Conservation (phyloP, 2,888 invertebrate genomes). For the Julus scanicus region DNA sequence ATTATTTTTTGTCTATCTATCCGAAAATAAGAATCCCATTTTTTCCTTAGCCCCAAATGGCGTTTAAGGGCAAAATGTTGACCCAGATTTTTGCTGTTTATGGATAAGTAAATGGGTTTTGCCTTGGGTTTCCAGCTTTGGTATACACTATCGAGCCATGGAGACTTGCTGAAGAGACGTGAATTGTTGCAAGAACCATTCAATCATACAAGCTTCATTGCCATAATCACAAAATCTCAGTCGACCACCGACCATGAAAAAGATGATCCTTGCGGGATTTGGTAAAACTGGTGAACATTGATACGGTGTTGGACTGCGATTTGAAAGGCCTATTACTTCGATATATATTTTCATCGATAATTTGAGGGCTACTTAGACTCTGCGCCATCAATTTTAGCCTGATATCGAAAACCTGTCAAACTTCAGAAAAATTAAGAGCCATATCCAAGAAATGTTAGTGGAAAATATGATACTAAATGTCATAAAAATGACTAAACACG, state of each 20-base stretch:
- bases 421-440: background rate
- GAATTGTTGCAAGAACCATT: background rate
- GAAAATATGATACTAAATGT: background rate
- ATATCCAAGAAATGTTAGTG: background rate
- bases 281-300: background rate
- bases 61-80: background rate
- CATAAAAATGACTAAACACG: background rate
- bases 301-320: background rate
- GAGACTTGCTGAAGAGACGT: background rate
- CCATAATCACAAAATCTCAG: background rate
- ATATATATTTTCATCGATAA: background rate
- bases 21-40: too few species aligned
- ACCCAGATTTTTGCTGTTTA: background rate
- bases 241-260: background rate
- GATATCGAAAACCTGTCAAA: background rate
- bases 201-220: background rate
- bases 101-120: background rate
- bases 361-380: background rate
- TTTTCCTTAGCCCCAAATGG: background rate
- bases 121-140: background rate
- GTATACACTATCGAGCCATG: background rate
- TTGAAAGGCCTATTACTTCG: background rate
- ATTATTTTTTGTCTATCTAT: too few species aligned
- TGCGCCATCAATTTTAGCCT: background rate
- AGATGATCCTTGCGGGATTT: background rate